A percentile compares a stretch with the other conserved stretches of the same genome.
These are phyloP conservation scores for Percopsis transmontana DNA, from an alignment of 2,113 vertebrate species.

Conservation along the genomic window DNA sequence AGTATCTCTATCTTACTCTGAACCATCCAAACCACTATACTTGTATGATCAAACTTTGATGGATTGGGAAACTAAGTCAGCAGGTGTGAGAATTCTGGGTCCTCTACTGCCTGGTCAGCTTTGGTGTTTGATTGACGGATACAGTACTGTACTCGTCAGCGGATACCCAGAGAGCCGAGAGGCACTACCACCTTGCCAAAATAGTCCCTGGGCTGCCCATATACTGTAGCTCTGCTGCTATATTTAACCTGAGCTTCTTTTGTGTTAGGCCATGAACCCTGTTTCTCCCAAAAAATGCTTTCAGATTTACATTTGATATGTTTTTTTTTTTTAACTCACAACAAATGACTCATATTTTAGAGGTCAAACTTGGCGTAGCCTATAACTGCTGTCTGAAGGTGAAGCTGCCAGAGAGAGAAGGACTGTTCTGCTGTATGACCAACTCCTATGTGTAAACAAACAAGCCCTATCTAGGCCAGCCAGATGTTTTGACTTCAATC, in stretches of 20 bases:
- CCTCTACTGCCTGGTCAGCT: constrained; percentile 62
- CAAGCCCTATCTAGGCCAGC: no score
- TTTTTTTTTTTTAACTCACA: constrained; percentile 37
- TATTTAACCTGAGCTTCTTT: constrained; percentile 64
- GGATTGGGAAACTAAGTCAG: no score
- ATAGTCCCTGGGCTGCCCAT: constrained; percentile 65
- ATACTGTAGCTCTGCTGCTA: constrained; percentile 49
- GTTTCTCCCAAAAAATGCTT: constrained; percentile 56
- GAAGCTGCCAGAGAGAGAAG: no score
- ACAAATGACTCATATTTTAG: constrained; percentile 1
- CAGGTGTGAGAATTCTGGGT: background rate
- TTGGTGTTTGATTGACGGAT: constrained; percentile 55
- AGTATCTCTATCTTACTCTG: no score
- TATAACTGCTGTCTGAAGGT: no score
- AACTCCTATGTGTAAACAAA: no score
- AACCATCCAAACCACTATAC: no score
- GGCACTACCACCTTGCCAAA: constrained; percentile 70
- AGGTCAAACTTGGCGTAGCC: constrained; percentile 10
- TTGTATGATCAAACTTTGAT: no score
- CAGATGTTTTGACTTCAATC: constrained; percentile 9
- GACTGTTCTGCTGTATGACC: no score
- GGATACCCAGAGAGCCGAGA: constrained; percentile 60
- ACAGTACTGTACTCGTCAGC: constrained; percentile 77
- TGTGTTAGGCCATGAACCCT: constrained; percentile 50
- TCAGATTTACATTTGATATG: constrained; percentile 46